A percentile compares a stretch with the other conserved stretches of the same genome.
Evolutionary conservation across 23 tunicate species (phyloP).

Genomic region (Oikopleura vanhoeffeni): DNA sequence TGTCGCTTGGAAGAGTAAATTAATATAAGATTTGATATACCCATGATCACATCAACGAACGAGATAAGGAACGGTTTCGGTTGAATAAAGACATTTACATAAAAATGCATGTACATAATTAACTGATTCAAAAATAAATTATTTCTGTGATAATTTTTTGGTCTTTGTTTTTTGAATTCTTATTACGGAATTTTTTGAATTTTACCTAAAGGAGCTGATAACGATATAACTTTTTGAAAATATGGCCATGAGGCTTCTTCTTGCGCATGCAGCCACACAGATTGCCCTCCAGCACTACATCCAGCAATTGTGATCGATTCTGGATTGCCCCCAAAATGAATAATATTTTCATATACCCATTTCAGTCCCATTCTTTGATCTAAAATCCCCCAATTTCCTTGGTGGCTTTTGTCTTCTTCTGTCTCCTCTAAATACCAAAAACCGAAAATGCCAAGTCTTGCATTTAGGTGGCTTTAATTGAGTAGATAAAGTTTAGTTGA

Average conservation of each 20-base stretch:
- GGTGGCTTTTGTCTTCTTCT: conserved; percentile 20
- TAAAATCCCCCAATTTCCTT: conserved; percentile 59
- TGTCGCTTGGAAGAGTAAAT: too few species aligned
- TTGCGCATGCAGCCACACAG: not conserved
- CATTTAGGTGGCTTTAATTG: conserved; percentile 58
- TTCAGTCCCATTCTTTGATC: conserved; percentile 58
- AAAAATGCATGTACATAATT: too few species aligned
- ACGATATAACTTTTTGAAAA: not conserved
- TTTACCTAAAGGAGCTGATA: not conserved
- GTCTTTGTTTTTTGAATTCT: too few species aligned
- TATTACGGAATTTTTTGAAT: not conserved
- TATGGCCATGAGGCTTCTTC: not conserved
- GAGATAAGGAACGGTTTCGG: too few species aligned
- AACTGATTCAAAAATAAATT: too few species aligned
- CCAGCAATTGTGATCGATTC: conserved; percentile 50
- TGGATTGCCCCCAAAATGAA: conserved; percentile 45
- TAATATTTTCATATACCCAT: conserved; percentile 61
- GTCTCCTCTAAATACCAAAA: conserved; percentile 45
- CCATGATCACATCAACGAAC: too few species aligned
- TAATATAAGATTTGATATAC: too few species aligned
- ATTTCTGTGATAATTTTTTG: too few species aligned
- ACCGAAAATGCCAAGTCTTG: conserved; percentile 44
- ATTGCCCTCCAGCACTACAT: conserved; percentile 51
- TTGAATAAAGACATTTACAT: too few species aligned
- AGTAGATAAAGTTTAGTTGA: not conserved